Percentiles rank a stretch among this genome's conserved stretches.
These are phyloP conservation scores for Uromys caudimaculatus DNA, from an alignment of 2,797 vertebrate species.

Conservation along the genomic window DNA sequence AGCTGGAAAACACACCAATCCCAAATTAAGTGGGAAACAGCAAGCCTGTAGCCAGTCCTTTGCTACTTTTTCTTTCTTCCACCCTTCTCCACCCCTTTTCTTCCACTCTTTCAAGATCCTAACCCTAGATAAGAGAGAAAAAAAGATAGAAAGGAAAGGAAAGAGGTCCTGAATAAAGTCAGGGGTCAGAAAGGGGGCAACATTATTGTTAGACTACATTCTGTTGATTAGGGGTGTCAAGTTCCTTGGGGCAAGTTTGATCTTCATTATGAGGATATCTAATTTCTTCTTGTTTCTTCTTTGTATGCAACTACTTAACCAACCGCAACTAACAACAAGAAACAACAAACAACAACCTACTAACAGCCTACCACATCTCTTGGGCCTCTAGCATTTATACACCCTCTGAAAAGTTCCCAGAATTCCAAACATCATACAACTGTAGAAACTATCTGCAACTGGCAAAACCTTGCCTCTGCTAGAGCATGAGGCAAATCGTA, in stretches of 20 bases:
- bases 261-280: neutral
- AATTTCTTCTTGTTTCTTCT: neutral
- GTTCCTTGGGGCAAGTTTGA: neutral
- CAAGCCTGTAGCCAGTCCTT: neutral
- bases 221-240: neutral
- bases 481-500: neutral
- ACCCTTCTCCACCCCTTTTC: neutral
- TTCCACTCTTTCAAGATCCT: neutral
- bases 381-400: neutral
- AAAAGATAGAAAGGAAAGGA: neutral
- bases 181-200: neutral
- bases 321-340: neutral
- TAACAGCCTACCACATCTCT: neutral
- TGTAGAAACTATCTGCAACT: neutral
- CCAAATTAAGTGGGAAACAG: neutral
- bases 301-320: neutral
- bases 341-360: neutral
- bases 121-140: neutral
- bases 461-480: neutral
- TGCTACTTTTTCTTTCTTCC: neutral
- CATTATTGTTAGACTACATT: neutral
- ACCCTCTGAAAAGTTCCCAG: neutral
- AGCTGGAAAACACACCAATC: neutral
- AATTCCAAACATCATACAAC: neutral
- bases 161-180: neutral